Conservation (phyloP, 2,888 invertebrate genomes). For the Neocrepidodera transversa region DNA sequence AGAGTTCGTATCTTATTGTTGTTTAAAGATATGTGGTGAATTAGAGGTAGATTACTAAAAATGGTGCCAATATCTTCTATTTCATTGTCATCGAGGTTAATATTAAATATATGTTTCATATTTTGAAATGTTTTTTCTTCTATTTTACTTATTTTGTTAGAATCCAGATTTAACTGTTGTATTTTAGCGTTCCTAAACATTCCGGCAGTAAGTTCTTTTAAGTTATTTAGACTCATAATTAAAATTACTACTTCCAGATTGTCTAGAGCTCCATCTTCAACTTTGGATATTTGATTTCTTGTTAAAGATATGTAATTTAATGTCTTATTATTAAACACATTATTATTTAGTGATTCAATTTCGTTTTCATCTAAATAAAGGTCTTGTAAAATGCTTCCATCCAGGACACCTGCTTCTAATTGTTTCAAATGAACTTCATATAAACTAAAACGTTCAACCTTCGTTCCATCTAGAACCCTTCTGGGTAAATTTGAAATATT, state of each 20-base stretch:
- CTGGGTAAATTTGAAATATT: not conserved
- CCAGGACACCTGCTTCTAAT: slow-evolving; percentile 5
- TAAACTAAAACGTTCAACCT: not conserved
- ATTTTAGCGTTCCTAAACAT: not conserved
- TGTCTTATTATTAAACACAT: slow-evolving; percentile 1
- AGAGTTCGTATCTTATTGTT: not conserved
- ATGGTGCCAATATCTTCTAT: not conserved
- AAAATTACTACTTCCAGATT: not conserved
- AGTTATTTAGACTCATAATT: not conserved
- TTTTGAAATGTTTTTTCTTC: not conserved
- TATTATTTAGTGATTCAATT: not conserved
- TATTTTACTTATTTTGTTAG: not conserved
- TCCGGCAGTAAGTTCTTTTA: not conserved
- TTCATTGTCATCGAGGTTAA: not conserved
- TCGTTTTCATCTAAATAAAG: not conserved
- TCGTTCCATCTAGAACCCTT: not conserved
- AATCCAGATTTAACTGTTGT: not conserved
- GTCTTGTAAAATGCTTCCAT: not conserved
- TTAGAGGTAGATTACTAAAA: not conserved
- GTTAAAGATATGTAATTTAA: not conserved
- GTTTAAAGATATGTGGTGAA: not conserved
- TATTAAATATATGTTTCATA: not conserved
- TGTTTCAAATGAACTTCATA: not conserved
- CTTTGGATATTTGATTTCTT: not conserved
- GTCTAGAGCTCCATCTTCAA: slow-evolving; percentile 1